These are phyloP conservation scores for Lepeophtheirus salmonis DNA, from an alignment of 1,140 invertebrate genomes.

Conservation along the genomic window DNA sequence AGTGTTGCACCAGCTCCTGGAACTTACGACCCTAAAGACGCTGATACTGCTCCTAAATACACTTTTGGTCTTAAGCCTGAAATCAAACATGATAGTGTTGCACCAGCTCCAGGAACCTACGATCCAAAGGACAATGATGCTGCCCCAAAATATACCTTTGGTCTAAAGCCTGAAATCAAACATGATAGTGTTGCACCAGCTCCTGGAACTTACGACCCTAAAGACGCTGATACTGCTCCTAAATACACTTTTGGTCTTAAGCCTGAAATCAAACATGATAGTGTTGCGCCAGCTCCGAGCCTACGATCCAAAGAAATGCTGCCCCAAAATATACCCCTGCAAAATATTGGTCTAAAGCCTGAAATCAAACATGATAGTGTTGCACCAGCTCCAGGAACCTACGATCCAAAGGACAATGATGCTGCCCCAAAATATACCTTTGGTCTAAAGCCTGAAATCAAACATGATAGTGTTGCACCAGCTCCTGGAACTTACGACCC, in stretches of 20 bases:
- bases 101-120: conserved; percentile 14
- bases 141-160: conserved; percentile 7
- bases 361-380: conserved; percentile 6
- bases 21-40: conserved; percentile 12
- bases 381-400: conserved; percentile 13
- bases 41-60: neutral
- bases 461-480: conserved; percentile 1
- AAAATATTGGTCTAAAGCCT: conserved; percentile 15
- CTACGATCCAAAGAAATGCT: conserved; percentile 7
- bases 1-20: conserved; percentile 14
- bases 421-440: conserved; percentile 1
- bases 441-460: conserved; percentile 16
- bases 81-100: neutral
- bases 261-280: conserved; percentile 8
- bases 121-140: neutral
- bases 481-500: conserved; percentile 18
- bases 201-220: conserved; percentile 16
- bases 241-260: conserved; percentile 11
- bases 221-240: conserved; percentile 8
- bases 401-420: conserved; percentile 12
- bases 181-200: conserved; percentile 4
- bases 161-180: conserved; percentile 12
- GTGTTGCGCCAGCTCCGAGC: conserved; percentile 10
- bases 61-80: conserved; percentile 17
- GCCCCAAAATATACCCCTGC: neutral